Base-by-base conservation (phyloP, 1,140 invertebrate species). In the Maconellicoccus hirsutus region DNA sequence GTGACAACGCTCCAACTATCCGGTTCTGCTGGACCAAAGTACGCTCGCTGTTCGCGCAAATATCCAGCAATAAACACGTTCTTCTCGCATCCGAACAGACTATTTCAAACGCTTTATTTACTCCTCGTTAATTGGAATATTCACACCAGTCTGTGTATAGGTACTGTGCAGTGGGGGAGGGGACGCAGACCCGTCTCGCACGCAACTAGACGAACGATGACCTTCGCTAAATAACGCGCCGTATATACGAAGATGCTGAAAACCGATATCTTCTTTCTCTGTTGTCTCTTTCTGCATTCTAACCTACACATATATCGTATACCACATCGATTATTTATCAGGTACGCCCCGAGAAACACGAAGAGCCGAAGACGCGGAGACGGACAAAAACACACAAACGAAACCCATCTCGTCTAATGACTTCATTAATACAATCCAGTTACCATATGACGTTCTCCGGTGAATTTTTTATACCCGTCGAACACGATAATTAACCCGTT, bases 51-150 rank as follows among this genome's bases (percentile, higher is more conserved):
- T 61, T 7, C n/a, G n/a, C n/a, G n/a, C 4, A 33, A 33, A 33
- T 6, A 33, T 33, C 4, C 29, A 33, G 42, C 42, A 52, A 52
- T 52, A 52, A 52, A 52, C 42, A 52, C 42, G 42, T 52, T 33
- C 29, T 33, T 33, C 12, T 33, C 29, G 12, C 42, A n/a, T 52
- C 42, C 16, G 16, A 8, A 52, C 42, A 59, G 16, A 19, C 61
- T 25, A 25, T 66, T 66, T 66, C 25, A 66, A n/a, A 66, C 61
- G 61, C 61, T 66, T 66, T 66, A 66, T 66, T 66, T 66, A 26
- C 61, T 66, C 19, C 61, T 66, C 61, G 61, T 66, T 66, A 66
- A 66, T 66, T 66, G 61, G 61, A 66, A 66, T 66, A 66, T 66
- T 66, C 61, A 26, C 61, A 26, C 21, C 61, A 66, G 61, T 66